Evolutionary conservation across 2,888 invertebrate genomes (phyloP).

Genomic region (Nemoura dubitans): DNA sequence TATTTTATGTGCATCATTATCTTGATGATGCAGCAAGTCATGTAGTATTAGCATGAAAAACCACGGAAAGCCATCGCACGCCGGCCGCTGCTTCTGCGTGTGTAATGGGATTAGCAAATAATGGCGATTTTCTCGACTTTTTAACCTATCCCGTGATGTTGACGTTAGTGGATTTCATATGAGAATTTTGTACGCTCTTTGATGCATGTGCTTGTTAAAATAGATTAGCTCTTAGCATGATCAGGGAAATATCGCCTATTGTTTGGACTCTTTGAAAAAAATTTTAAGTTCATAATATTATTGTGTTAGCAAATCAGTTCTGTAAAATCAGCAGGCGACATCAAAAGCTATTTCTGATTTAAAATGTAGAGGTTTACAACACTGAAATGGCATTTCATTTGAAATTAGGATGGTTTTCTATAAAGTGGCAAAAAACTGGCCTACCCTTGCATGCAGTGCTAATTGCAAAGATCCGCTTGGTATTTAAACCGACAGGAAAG

Average conservation of each 20-base stretch:
- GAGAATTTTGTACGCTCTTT: not conserved
- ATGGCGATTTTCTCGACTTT: not conserved
- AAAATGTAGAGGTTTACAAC: not conserved
- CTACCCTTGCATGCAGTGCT: not conserved
- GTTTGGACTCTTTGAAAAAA: not conserved
- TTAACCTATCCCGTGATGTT: not conserved
- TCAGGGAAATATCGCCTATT: not conserved
- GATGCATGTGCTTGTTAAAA: slow-evolving; percentile 4
- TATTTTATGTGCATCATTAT: slow-evolving; percentile 16
- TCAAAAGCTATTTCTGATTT: not conserved
- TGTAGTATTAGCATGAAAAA: not conserved
- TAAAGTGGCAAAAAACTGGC: not conserved
- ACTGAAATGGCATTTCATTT: not conserved
- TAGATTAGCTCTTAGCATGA: not conserved
- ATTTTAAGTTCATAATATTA: not conserved
- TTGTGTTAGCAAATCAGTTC: slow-evolving; percentile 12
- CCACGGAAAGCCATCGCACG: not conserved
- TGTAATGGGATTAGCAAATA: not conserved
- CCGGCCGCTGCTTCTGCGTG: too few species aligned
- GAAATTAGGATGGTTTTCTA: not conserved
- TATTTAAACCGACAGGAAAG: not conserved
- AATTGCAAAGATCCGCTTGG: not conserved
- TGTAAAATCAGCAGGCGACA: not conserved
- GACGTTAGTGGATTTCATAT: not conserved
- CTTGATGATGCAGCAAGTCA: slow-evolving; percentile 4